Base-by-base conservation (phyloP, 2,888 invertebrate species). In the Azorinus chamasolen region DNA sequence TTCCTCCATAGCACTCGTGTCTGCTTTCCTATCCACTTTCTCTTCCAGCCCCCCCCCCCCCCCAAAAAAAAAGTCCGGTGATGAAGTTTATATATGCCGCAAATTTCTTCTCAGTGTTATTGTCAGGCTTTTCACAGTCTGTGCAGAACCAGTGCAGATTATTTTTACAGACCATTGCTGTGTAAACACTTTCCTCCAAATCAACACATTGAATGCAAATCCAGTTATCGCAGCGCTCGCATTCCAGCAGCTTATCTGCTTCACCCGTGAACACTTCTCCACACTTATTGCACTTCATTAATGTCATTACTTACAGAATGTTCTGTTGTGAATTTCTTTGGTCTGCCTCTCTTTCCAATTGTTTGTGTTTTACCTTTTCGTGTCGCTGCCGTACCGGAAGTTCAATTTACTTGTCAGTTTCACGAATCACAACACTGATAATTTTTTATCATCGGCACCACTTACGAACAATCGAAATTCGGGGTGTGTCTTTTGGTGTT, bases 151-250 rank as follows among this genome's bases (percentile, higher is more conserved):
- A 51, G 16, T 51, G 55, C 39, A 55, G 16, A n/a, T 37, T 39
- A 3, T 55, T 55, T 3, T 22, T 55, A 22, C 3, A 14, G 5
- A 39, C 18, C 55, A 55, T 39, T 37, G 32, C 22, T 8, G n/a
- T 22, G 37, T 55, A 55, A 14, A 55, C 41, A 20, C n/a, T 22
- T 5, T 14, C 37, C 12, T 39, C 25, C 55, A 55, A 24, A 5
- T 55, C 20, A n/a, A 55, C n/a, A 37, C 37, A 55, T 27, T 39
- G 5, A 8, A 22, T 39, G 55, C 55, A 55, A 37, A 55, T 10
- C 55, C 55, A 55, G 27, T 55, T 55, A 5, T 55, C 55, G 39
- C 55, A 55, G 14, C 55, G 16, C 41, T 55, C 55, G n/a, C 55
- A 55, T 27, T 55, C 55, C n/a, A 55, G 10, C 18, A 55, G 37